Percentiles rank a stretch among this genome's conserved stretches.
phyloP scores from a whole-genome alignment of 2,797 vertebrate genomes.

The Oreonectes daqikongensis region DNA sequence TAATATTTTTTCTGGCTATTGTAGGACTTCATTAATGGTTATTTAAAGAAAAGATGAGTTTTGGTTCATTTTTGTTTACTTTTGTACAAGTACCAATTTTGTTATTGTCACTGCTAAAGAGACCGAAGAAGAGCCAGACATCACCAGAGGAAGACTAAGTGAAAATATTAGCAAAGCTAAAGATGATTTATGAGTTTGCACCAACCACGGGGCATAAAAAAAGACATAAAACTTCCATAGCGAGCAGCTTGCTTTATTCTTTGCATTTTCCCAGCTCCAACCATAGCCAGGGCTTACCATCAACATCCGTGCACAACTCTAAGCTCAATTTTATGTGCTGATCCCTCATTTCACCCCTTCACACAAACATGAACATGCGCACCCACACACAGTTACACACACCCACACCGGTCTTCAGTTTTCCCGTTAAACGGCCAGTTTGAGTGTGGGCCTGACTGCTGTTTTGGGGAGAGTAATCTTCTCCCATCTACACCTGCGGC shows the following conservation, averaged over 20 bases:
- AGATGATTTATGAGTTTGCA: background rate
- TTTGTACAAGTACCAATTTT: background rate
- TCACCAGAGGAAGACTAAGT: background rate
- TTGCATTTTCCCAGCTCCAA: background rate
- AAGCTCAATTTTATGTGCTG: background rate
- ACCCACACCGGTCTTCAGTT: conserved; percentile 63
- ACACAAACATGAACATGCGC: background rate
- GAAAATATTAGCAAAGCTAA: background rate
- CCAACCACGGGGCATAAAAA: background rate
- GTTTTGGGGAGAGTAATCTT: conserved; percentile 76
- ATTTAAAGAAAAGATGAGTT: background rate
- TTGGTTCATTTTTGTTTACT: background rate
- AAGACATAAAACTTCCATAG: background rate
- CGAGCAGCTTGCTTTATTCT: background rate
- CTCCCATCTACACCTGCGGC: conserved; percentile 71
- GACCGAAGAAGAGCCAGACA: background rate
- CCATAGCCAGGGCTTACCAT: background rate
- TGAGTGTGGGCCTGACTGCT: conserved; percentile 67
- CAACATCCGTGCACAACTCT: background rate
- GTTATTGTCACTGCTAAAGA: background rate
- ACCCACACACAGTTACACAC: conserved; percentile 16
- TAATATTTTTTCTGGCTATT: no score
- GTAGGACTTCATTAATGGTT: no score
- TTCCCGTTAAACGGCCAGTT: conserved; percentile 72
- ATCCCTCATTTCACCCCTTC: background rate